Percentiles rank a stretch among this genome's conserved stretches.
These are phyloP conservation scores for Tokudaia tokunoshimensis DNA, from an alignment of 2,797 vertebrate species.

Conservation along the genomic window DNA sequence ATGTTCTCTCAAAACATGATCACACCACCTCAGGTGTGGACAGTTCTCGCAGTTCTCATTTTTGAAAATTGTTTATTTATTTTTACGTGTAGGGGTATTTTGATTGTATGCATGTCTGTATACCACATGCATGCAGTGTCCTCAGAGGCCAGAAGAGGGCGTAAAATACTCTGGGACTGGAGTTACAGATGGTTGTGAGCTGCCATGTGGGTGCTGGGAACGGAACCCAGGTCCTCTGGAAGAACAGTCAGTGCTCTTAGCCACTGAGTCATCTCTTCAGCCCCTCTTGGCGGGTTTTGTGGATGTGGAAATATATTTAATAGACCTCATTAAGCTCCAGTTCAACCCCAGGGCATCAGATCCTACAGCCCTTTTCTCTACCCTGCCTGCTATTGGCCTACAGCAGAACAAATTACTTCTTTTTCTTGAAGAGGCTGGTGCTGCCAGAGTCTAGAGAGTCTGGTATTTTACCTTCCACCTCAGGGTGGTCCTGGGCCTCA, in stretches of 20 bases:
- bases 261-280: not conserved
- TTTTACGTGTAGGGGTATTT: not conserved
- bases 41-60: not conserved
- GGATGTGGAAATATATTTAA: not conserved
- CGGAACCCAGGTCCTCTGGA: not conserved
- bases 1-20: not conserved
- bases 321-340: accelerated
- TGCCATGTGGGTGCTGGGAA: not conserved
- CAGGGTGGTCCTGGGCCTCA: not conserved
- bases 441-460: not conserved
- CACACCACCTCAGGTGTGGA: not conserved
- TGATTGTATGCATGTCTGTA: not conserved
- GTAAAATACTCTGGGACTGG: not conserved
- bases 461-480: not conserved
- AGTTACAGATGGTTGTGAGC: not conserved
- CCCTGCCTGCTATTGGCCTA: accelerated
- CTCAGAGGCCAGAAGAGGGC: not conserved
- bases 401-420: not conserved
- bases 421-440: not conserved
- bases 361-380: accelerated
- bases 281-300: not conserved
- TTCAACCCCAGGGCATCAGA: not conserved
- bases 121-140: not conserved
- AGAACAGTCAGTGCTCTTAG: not conserved
- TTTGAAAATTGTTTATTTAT: not conserved